These are phyloP conservation scores for Mustelus asterias DNA, from an alignment of 2,113 vertebrate species.

Conservation along the genomic window DNA sequence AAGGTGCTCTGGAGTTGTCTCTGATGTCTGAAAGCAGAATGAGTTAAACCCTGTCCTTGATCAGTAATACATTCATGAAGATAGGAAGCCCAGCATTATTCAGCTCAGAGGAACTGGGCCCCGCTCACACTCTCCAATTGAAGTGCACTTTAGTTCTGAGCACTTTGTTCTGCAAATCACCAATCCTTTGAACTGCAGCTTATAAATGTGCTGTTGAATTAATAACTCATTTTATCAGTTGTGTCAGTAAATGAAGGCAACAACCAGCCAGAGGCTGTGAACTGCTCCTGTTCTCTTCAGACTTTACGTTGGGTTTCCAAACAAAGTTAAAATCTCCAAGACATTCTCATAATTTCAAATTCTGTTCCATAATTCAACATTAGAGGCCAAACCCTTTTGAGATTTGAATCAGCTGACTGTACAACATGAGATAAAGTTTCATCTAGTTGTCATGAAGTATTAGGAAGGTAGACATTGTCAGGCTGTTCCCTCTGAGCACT, in stretches of 20 bases:
- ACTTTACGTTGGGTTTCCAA: slow-evolving; percentile 44
- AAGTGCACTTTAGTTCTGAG: slow-evolving; percentile 52
- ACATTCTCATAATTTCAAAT: slow-evolving; percentile 49
- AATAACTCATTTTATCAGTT: slow-evolving; percentile 59
- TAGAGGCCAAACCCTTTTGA: slow-evolving; percentile 40
- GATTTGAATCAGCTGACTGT: slow-evolving; percentile 39
- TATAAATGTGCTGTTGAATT: slow-evolving; percentile 56
- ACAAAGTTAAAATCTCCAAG: slow-evolving; percentile 52
- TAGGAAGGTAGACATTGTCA: background rate
- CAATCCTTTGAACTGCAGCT: slow-evolving; percentile 57
- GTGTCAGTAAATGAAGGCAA: slow-evolving; percentile 49
- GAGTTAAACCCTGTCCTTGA: background rate
- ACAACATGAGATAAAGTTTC: background rate
- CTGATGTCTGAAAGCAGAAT: background rate
- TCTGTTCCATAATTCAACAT: slow-evolving; percentile 45
- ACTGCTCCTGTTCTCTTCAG: slow-evolving; percentile 44
- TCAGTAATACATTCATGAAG: background rate
- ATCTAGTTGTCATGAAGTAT: background rate
- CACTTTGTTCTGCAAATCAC: slow-evolving; percentile 47
- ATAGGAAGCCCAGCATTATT: slow-evolving; percentile 38
- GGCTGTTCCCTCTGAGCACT: background rate
- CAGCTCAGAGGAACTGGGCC: slow-evolving; percentile 50
- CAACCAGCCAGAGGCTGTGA: slow-evolving; percentile 42
- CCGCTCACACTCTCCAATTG: slow-evolving; percentile 47
- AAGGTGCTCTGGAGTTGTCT: background rate